Evolutionary conservation across 2,888 invertebrate genomes (phyloP).

Genomic region (Trachelus iudaicus): DNA sequence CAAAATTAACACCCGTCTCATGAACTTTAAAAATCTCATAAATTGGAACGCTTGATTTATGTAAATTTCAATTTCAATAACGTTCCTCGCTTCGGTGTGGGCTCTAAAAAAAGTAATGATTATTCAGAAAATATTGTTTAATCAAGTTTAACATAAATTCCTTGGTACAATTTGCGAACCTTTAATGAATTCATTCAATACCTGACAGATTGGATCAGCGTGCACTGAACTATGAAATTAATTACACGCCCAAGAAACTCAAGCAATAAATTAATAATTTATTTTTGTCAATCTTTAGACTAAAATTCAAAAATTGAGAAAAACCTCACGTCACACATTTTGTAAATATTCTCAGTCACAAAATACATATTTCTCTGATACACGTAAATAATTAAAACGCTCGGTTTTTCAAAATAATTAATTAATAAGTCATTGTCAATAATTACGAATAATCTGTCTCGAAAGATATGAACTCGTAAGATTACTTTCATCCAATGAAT

Average conservation of each 20-base stretch:
- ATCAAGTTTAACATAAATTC: background rate
- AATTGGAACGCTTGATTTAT: background rate
- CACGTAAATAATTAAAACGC: background rate
- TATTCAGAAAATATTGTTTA: background rate
- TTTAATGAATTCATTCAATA: background rate
- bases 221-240: background rate
- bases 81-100: background rate
- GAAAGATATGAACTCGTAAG: background rate
- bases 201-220: background rate
- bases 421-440: background rate
- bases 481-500: background rate
- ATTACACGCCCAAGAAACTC: background rate
- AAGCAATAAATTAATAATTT: background rate
- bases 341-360: background rate
- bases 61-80: background rate
- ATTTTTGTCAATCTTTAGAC: background rate
- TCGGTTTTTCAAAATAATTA: background rate
- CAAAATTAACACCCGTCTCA: background rate
- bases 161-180: background rate
- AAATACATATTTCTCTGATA: background rate
- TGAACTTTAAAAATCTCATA: background rate
- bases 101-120: background rate
- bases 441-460: background rate
- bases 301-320: background rate
- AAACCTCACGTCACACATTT: background rate